These are phyloP conservation scores for Fragum sueziense DNA, from an alignment of 2,888 invertebrate genomes.

Conservation along the genomic window DNA sequence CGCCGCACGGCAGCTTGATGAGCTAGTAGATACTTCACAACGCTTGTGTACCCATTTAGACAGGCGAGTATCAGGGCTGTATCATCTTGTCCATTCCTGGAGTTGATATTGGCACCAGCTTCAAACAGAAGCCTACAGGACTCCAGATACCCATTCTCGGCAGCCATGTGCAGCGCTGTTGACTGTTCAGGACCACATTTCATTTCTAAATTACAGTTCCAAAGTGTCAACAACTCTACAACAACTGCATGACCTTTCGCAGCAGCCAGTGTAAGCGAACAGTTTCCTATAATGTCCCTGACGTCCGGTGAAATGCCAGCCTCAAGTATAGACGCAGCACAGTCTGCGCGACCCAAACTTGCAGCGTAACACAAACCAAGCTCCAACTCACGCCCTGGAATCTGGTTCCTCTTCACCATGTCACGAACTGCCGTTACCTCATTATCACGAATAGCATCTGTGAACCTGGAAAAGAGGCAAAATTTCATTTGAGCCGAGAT, in stretches of 20 bases:
- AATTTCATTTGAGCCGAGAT: too few relatives aligned
- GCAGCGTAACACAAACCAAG: slow-evolving; percentile 64
- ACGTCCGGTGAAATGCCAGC: slow-evolving; percentile 68
- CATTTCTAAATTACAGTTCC: slow-evolving; percentile 70
- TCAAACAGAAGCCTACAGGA: slow-evolving; percentile 71
- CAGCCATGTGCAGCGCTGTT: slow-evolving; percentile 75
- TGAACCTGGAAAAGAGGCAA: slow-evolving; percentile 3
- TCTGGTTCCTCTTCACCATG: slow-evolving; percentile 3
- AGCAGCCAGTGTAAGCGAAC: slow-evolving; percentile 70
- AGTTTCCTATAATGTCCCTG: slow-evolving; percentile 57
- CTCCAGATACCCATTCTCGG: slow-evolving; percentile 71
- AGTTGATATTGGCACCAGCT: slow-evolving; percentile 71
- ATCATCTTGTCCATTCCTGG: slow-evolving; percentile 71
- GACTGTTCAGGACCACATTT: slow-evolving; percentile 68
- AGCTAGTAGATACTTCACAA: slow-evolving; percentile 73
- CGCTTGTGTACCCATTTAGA: slow-evolving; percentile 72
- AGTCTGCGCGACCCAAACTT: slow-evolving; percentile 62
- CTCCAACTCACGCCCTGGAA: slow-evolving; percentile 45
- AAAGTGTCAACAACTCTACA: slow-evolving; percentile 71
- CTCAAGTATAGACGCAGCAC: slow-evolving; percentile 67
- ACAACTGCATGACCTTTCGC: slow-evolving; percentile 67
- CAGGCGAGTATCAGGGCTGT: slow-evolving; percentile 78
- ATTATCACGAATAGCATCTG: slow-evolving; percentile 15
- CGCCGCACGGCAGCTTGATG: slow-evolving; percentile 72
- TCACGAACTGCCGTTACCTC: slow-evolving; percentile 8